Conservation (phyloP, 2,888 invertebrate species). For the Agrochola litura region DNA sequence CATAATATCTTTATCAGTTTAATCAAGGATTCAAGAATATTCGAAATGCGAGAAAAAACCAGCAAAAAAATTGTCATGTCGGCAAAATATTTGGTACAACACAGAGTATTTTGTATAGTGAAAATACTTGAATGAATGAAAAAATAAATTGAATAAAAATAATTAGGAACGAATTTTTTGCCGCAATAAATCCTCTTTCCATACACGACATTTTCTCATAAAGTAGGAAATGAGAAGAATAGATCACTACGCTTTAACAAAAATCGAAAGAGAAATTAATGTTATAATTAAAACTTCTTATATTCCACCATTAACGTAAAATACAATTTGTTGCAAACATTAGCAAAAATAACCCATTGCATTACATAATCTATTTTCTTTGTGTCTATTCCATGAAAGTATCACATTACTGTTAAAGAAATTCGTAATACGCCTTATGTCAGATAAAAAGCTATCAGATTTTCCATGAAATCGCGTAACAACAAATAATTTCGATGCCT, state of each 20-base stretch:
- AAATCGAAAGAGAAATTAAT: background rate
- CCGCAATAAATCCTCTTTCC: background rate
- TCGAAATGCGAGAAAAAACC: background rate
- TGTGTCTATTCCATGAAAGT: conserved; percentile 19
- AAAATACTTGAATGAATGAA: background rate
- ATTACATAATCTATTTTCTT: conserved; percentile 1
- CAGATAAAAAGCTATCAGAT: conserved; percentile 68
- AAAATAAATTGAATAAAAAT: background rate
- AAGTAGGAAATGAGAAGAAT: background rate
- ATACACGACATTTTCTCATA: background rate
- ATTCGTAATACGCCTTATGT: conserved; percentile 60
- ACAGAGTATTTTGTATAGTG: background rate
- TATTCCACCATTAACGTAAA: background rate
- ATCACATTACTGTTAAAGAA: conserved; percentile 46
- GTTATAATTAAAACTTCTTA: background rate
- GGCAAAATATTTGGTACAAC: background rate
- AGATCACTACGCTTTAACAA: too few relatives aligned
- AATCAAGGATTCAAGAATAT: background rate
- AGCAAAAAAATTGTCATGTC: too few relatives aligned
- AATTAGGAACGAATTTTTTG: background rate
- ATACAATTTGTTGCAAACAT: too few relatives aligned
- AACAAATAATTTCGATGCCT: conserved; percentile 71
- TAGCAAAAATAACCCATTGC: conserved; percentile 1
- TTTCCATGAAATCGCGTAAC: conserved; percentile 75
- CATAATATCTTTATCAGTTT: background rate